Evolutionary conservation across 2,888 invertebrate genomes (phyloP).

Genomic region (Fissipunctia ypsillon): DNA sequence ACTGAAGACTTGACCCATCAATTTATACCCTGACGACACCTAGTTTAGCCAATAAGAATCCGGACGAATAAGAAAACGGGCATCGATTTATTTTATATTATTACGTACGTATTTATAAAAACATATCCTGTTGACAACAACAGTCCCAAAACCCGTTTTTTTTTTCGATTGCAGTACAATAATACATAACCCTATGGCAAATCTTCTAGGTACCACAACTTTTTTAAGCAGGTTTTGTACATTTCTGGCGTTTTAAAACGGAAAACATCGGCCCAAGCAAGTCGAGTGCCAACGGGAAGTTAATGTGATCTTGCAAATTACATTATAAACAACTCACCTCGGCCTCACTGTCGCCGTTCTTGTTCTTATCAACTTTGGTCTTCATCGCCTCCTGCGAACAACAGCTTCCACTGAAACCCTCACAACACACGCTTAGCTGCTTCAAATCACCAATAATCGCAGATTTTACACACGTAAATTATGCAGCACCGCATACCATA

Average conservation of each 20-base stretch:
- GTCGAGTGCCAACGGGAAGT: slow-evolving; percentile 66
- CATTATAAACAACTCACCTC: slow-evolving; percentile 88
- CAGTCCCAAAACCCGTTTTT: slow-evolving; percentile 5
- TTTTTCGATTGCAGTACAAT: slow-evolving; percentile 8
- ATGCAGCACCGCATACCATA: slow-evolving; percentile 85
- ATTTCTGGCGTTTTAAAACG: slow-evolving; percentile 36
- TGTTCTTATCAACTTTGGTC: slow-evolving; percentile 91
- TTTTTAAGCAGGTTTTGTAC: slow-evolving; percentile 48
- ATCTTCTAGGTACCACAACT: slow-evolving; percentile 10
- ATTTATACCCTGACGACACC: slow-evolving; percentile 18
- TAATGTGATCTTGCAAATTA: slow-evolving; percentile 65
- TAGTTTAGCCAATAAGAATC: slow-evolving; percentile 41
- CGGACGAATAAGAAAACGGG: no score
- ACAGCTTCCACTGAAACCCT: slow-evolving; percentile 82
- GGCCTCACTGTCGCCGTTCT: slow-evolving; percentile 89
- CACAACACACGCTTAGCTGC: slow-evolving; percentile 80
- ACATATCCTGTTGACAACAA: slow-evolving; percentile 55
- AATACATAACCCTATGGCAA: not conserved
- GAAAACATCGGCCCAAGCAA: slow-evolving; percentile 63
- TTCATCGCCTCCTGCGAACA: slow-evolving; percentile 90
- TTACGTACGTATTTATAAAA: slow-evolving; percentile 32
- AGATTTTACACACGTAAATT: slow-evolving; percentile 83
- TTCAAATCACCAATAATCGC: slow-evolving; percentile 77
- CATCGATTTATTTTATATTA: slow-evolving; percentile 11
- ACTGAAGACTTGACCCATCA: slow-evolving; percentile 25